Base-by-base conservation (phyloP, 2,797 vertebrate genomes). In the Oreochromis grahami region DNA sequence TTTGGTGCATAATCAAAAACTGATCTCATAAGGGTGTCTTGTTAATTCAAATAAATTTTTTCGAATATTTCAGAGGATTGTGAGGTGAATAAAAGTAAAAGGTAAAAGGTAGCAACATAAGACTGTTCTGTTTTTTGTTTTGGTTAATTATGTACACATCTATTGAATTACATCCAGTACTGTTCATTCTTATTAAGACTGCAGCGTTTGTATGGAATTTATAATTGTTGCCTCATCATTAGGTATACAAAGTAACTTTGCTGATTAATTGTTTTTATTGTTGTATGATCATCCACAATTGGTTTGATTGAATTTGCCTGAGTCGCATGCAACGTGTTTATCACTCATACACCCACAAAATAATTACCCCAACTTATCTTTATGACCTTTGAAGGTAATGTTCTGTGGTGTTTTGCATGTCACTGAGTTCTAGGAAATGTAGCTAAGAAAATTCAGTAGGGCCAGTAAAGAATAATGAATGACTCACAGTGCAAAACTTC, bases 341-440 rank as follows among this genome's bases (percentile, higher is more conserved):
- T 93, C 93, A 86, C 78, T 45, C 48, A 76, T 58, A 81, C 87
- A 83, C 77, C 72, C 76, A 80, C 81, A 53, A 86, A 90, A 93
- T 88, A 93, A 93, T 93, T 91, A 87, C 82, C 43, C 41, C n/a
- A 52, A 36, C 87, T 90, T 90, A 92, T 93, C 91, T 85, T 86
- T 63, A 82, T 91, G 87, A 91, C 90, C 87, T 94, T 92, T 89
- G 79, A 65, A 89, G 86, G 68, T 81, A 88, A 90, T 80, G 84
- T 86, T 84, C 24, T 86, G 45, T 29, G 52, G 5, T 9, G 7
- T 8, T 52, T 48, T 5, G 36, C 29, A 48, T 55, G 60, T 43
- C 79, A 81, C 19, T 19, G 52, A 83, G 51, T 77, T 84, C 56
- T 13, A n/a, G 45, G 76, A 83, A 86, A 78, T 76, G 76, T 53